Evolutionary conservation across 2,888 invertebrate species (phyloP).

Genomic region (Acanthosoma haemorrhoidale): DNA sequence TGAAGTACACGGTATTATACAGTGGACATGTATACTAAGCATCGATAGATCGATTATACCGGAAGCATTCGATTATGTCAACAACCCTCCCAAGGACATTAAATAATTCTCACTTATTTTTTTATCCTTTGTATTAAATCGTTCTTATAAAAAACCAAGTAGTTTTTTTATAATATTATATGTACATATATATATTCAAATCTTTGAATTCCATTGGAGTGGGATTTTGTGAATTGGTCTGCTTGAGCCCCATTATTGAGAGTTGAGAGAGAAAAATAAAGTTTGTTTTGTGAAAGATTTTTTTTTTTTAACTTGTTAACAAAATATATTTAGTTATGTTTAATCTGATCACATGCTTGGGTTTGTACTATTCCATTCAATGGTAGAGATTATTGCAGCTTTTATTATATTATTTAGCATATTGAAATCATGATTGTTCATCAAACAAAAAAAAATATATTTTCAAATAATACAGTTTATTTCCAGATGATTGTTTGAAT

Average conservation of each 20-base stretch:
- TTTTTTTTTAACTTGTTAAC: background rate
- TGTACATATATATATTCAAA: conserved; percentile 15
- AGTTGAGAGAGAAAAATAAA: background rate
- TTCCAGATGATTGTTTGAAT: too few relatives aligned
- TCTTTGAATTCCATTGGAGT: background rate
- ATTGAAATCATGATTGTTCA: too few relatives aligned
- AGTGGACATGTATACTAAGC: conserved; percentile 26
- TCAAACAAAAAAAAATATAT: too few relatives aligned
- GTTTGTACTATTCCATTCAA: background rate
- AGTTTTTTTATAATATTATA: conserved; percentile 3
- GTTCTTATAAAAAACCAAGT: background rate
- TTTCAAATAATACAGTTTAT: too few relatives aligned
- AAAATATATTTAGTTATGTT: background rate
- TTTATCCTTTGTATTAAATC: conserved; percentile 15
- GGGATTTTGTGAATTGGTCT: background rate
- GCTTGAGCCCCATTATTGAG: conserved; percentile 2
- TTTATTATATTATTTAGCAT: too few relatives aligned
- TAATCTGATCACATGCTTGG: background rate
- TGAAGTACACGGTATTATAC: conserved; percentile 28
- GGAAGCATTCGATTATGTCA: conserved; percentile 31
- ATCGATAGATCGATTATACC: conserved; percentile 31
- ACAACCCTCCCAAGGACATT: conserved; percentile 30
- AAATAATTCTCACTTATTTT: conserved; percentile 20
- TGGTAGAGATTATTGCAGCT: background rate
- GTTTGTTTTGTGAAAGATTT: background rate